Base-by-base conservation (phyloP, 1,140 invertebrate genomes). In the Tetramorium alpestre region DNA sequence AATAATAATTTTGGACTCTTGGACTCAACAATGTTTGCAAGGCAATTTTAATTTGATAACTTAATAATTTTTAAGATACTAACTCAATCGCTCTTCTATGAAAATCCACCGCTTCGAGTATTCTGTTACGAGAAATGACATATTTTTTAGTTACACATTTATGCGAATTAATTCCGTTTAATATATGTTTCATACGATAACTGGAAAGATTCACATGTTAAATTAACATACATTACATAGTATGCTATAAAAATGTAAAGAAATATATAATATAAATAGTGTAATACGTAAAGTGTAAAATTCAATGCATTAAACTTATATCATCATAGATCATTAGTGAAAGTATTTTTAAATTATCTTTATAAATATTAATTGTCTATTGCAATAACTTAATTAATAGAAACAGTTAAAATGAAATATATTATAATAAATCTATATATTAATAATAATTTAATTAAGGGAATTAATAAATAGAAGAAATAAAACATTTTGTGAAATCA, bases 81-180 rank as follows among this genome's bases (percentile, higher is more conserved):
- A 56, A 85, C 82, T 77, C 82, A 8, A 77, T 85, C 0, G 82
- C 82, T 85, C 82, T 77, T 54, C 7, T 85, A 56, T 85, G 82
- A 3, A 76, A 54, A 8, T 85, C 82, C 6, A 77, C 72, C 7
- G 72, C 82, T 38, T 44, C 82, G 1, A 41, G 44, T 65, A 85
- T 62, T 77, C 10, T 77, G 0, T 64, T 13, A 54, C 3, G 44
- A 41, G 2, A 25, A 64, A 85, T 13, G 4, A 3, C 5, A 28
- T 51, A 54, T 44, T 38, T 41, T 75, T 64, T 41, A 85, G 44
- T 25, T 13, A 13, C 7, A 58, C 56, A 47, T 6, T 64, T 65
- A 11, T 75, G 72, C 2, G 18, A 2, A 51, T 76, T 7, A 28
- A 44, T 73, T 51, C 16, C 28, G 10, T 10, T 64, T 77, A 77